Conservation (phyloP, 1,140 invertebrate genomes). For the Bilobella aurantiaca region DNA sequence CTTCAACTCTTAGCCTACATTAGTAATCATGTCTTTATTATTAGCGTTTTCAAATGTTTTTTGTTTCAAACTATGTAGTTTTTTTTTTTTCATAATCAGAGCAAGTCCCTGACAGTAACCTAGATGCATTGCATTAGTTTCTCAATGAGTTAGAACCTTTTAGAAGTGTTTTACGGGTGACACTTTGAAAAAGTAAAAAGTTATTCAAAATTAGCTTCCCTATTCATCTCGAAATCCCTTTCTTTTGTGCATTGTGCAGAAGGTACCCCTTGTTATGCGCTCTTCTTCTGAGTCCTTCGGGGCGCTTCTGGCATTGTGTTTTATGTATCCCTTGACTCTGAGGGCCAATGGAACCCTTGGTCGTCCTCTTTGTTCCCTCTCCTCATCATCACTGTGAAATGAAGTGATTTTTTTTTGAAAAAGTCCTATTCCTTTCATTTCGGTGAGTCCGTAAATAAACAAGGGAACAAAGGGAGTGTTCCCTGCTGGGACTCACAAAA, state of each 20-base stretch:
- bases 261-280: background rate
- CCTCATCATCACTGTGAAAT: slow-evolving; percentile 4
- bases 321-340: too few relatives aligned
- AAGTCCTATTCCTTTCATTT: background rate
- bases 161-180: background rate
- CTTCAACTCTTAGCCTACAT: too few relatives aligned
- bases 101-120: too few relatives aligned
- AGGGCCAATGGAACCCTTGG: background rate
- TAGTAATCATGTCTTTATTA: too few relatives aligned
- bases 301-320: too few relatives aligned
- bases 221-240: slow-evolving; percentile 12
- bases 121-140: too few relatives aligned
- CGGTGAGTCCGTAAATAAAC: background rate
- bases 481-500: slow-evolving; percentile 31
- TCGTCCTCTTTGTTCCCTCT: background rate
- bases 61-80: too few relatives aligned
- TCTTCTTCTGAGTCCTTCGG: too few relatives aligned
- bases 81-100: too few relatives aligned
- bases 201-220: slow-evolving; percentile 30
- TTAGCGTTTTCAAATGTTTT: too few relatives aligned
- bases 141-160: too few relatives aligned
- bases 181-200: slow-evolving; percentile 15
- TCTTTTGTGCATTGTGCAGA: background rate
- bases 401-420: background rate
- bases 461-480: background rate